Conservation (phyloP, 1,140 invertebrate species). For the Drosophila kohkoa region DNA sequence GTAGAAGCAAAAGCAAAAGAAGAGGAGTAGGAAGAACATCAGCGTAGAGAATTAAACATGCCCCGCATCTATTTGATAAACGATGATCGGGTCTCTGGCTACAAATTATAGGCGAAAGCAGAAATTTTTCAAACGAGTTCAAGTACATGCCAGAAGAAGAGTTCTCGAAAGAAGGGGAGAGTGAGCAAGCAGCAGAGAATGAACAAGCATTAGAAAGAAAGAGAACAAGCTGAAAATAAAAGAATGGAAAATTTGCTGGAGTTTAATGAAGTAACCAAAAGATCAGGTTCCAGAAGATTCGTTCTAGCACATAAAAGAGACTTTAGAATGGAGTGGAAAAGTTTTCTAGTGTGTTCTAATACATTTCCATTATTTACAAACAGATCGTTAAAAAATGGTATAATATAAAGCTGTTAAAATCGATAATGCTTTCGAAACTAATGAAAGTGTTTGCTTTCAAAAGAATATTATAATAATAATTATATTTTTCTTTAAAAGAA, state of each 20-base stretch:
- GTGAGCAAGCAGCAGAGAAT: conserved; percentile 1
- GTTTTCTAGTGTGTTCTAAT: too few species aligned
- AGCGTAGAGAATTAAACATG: conserved; percentile 5
- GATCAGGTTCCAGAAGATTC: conserved; percentile 30
- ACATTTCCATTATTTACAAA: too few species aligned
- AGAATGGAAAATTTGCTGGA: not conserved
- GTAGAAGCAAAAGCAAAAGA: conserved; percentile 2
- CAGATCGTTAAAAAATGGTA: too few species aligned
- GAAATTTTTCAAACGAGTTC: conserved; percentile 63
- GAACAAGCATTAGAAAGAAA: conserved; percentile 19
- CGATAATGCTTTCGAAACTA: too few species aligned
- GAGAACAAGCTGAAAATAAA: conserved; percentile 10
- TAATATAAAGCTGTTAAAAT: too few species aligned
- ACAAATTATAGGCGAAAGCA: conserved; percentile 22
- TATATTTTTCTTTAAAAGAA: too few species aligned
- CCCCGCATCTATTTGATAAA: conserved; percentile 34
- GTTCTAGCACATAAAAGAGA: conserved; percentile 2
- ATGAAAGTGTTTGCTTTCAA: too few species aligned
- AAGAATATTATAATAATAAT: too few species aligned
- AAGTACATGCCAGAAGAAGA: conserved; percentile 49
- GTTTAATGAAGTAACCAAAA: not conserved
- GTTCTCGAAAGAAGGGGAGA: conserved; percentile 8
- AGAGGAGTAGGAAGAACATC: not conserved
- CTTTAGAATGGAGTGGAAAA: too few species aligned
- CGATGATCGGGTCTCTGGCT: conserved; percentile 16